Base-by-base conservation (phyloP, 2,113 vertebrate species). In the Oxyura jamaicensis region DNA sequence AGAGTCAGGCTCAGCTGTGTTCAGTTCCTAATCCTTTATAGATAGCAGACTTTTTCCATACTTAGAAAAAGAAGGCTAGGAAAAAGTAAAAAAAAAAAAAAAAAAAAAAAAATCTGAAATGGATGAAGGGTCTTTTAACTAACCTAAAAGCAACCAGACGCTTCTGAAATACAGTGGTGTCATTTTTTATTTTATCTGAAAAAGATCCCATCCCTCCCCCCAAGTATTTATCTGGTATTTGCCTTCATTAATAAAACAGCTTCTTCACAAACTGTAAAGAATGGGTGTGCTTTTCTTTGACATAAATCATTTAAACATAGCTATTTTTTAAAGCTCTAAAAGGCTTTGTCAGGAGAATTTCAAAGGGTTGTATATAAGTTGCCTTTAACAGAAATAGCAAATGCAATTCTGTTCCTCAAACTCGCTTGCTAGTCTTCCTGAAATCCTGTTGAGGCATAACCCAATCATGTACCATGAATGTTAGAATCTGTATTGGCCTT, bases 241-340 rank as follows among this genome's bases (percentile, higher is more conserved):
- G 97, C 98, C 98, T 98, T 98, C 97, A 86, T 97, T 98, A 98
- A 98, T 98, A 97, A 97, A 98, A 97, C 95, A 98, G 97, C 97
- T 98, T 98, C 93, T 97, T 98, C 98, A 98, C 96, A 96, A 96
- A 91, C 96, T 91, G 84, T 86, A 94, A 97, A 95, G 96, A 98
- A 98, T 97, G 97, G 97, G 97, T 97, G 97, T 98, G 98, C 97
- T 97, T 97, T 97, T 98, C 79, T 97, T 97, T 97, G 97, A 95
- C 96, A 92, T 95, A 96, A 95, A 86, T 95, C 92, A 91, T 95
- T 96, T 95, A 88, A 95, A 96, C 79, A 89, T 95, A 96, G 87
- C 60, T 97, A 65, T 81, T 96, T 96, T 91, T 90, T 68, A 86
- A 93, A 96, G 93, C 97, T 97, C 90, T 91, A 94, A 96, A 96